Base-by-base conservation (phyloP, 2,888 invertebrate species). In the Agonopterix heracliana region DNA sequence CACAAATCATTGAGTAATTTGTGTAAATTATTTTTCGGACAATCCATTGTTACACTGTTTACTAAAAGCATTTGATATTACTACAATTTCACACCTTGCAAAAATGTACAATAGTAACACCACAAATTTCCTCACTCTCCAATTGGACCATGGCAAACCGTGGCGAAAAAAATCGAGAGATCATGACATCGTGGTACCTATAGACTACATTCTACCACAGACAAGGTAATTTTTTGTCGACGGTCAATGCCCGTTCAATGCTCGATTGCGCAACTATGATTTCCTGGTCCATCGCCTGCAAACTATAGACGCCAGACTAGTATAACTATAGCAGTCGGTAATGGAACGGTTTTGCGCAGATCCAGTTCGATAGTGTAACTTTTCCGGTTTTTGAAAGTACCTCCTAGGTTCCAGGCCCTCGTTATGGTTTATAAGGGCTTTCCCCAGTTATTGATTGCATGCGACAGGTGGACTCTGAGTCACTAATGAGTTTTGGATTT, bases 161-260 rank as follows among this genome's bases (percentile, higher is more conserved):
- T 17, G 17, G 17, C 17, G 53, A 43, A 47, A 48, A 55, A 44
- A 47, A 49, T 34, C 48, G 47, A 49, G 14, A 54, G 57, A 50
- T 66, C 71, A 66, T 72, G 71, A 66, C 67, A 63, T 26, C 26
- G 26, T 26, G 26, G 26, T 26, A 7, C 26, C 26, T 5, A 17
- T 17, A 26, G 7, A 26, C 26, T 26, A 26, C 5, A 26, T 26
- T 52, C 53, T 49, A 53, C 58, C 11, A 41, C 7, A 59, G 49
- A 44, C 42, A 38, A 11, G 11, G n/a, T 12, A 50, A 57, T 64
- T 71, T 68, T 71, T 71, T 69, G 61, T 61, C 44, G 34, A 55
- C 72, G 73, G 74, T 74, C 74, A 72, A 60, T 69, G 74, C 48
- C 73, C 68, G 66, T 56, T 42, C 51, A 48, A 12, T 45, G 51